A percentile compares a stretch with the other conserved stretches of the same genome.
These are phyloP conservation scores for Tinamus major DNA, from an alignment of 2,797 vertebrate species.

Conservation along the genomic window DNA sequence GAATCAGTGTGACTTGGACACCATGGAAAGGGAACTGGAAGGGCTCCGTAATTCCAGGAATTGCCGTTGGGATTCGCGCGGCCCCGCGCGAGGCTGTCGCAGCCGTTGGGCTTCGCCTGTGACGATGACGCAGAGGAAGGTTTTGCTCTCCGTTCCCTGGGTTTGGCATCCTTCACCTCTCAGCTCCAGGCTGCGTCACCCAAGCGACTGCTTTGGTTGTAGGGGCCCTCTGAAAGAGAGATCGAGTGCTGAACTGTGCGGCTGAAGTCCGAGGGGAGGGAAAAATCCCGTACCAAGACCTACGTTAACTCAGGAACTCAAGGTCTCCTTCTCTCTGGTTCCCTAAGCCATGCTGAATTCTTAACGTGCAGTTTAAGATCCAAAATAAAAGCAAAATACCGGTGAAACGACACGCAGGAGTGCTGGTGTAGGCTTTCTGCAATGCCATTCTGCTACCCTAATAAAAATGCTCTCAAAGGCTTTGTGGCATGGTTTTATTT, in stretches of 20 bases:
- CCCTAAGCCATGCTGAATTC: slow-evolving; percentile 65
- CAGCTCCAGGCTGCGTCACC: neutral
- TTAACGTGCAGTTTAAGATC: slow-evolving; percentile 41
- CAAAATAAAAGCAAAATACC: slow-evolving; percentile 8
- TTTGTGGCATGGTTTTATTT: slow-evolving; percentile 73
- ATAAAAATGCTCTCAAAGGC: slow-evolving; percentile 81
- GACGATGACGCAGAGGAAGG: neutral
- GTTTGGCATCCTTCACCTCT: neutral
- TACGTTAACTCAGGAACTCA: slow-evolving; percentile 76
- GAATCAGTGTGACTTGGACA: neutral
- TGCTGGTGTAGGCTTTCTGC: slow-evolving; percentile 77
- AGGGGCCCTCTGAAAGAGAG: slow-evolving; percentile 8
- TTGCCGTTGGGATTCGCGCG: neutral
- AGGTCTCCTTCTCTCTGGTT: slow-evolving; percentile 60
- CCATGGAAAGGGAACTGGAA: neutral
- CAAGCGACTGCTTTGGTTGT: neutral
- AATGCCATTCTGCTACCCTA: slow-evolving; percentile 78
- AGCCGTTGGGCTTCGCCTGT: neutral
- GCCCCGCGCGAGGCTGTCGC: neutral
- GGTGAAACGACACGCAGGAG: slow-evolving; percentile 51
- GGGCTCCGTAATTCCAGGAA: neutral
- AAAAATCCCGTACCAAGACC: slow-evolving; percentile 9
- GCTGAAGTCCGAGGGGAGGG: slow-evolving; percentile 12
- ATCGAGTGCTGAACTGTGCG: neutral
- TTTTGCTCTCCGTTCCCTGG: neutral